Base-by-base conservation (phyloP, 1,140 invertebrate genomes). In the Bathynomus jamesi region DNA sequence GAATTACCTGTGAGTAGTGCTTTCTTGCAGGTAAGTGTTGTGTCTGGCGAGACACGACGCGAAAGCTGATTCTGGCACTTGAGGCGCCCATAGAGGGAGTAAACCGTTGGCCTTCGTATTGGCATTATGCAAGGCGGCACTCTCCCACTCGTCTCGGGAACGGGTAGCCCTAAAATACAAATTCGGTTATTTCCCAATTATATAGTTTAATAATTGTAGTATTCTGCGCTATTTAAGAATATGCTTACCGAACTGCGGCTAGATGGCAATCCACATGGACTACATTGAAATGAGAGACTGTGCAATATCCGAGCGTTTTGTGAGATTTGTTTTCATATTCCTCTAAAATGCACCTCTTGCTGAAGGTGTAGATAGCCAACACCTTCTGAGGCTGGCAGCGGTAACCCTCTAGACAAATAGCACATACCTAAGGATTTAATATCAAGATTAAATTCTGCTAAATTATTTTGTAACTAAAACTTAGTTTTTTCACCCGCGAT, bases 201-300 rank as follows among this genome's bases (percentile, higher is more conserved):
- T 28, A 21, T 25, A 21, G 27, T 25, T 1, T 27, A 28, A 63
- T 27, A 27, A 2, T 28, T 63, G 7, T 63, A 63, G 11, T 7
- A 27, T n/a, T n/a, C n/a, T n/a, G n/a, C n/a, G n/a, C n/a, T n/a
- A n/a, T n/a, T n/a, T n/a, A n/a, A n/a, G n/a, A n/a, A n/a, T n/a
- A n/a, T 53, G 40, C 78, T 70, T 81, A 88, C 86, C 89, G 87
- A 32, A 99, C 95, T 63, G 96, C 96, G 10, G 93, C 93, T 86
- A 95, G 94, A 82, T 99, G 96, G 81, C 96, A 99, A 81, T 99
- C 95, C 11, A 98, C 90, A 83, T 99, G 96, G 3, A 99, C 94
- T 11, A 98, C 90, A 83, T 99, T 99, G 83, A 98, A 98, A 85
- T 99, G 96, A 3, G 94, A 96, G 3, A 99, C 96, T 0, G 96